A percentile compares a stretch with the other conserved stretches of the same genome.
Evolutionary conservation across 2,113 vertebrate genomes (phyloP).

Genomic region (Turnix velox): DNA sequence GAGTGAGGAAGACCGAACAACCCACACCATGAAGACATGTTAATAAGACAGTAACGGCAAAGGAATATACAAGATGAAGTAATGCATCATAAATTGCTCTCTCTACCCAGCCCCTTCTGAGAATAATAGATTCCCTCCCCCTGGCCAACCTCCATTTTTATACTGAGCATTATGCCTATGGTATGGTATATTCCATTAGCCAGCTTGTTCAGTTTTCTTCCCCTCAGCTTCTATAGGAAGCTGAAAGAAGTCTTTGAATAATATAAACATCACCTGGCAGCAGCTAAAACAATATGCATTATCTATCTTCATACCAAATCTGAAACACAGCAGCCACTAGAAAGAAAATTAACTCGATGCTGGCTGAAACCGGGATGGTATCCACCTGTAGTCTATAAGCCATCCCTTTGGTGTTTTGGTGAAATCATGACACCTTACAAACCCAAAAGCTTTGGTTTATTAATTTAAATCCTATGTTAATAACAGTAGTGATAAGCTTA

Average conservation of each 20-base stretch:
- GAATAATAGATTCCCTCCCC: neutral
- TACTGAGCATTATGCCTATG: neutral
- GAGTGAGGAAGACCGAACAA: too few species aligned
- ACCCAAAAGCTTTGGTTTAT: neutral
- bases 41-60: neutral
- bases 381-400: neutral
- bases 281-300: neutral
- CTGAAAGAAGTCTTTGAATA: neutral
- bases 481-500: neutral
- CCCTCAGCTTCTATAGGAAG: neutral
- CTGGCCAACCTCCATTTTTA: neutral
- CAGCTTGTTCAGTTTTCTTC: neutral
- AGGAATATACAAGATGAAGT: neutral
- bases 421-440: neutral
- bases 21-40: too few species aligned
- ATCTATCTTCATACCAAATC: neutral
- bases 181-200: neutral
- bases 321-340: neutral
- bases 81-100: neutral
- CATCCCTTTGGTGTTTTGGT: neutral
- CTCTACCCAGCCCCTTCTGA: neutral
- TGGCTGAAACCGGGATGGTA: neutral
- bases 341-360: neutral
- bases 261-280: neutral
- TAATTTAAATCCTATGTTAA: neutral